A percentile compares a stretch with the other conserved stretches of the same genome.
These are phyloP conservation scores for Mastomys coucha DNA, from an alignment of 2,113 vertebrate species.

Conservation along the genomic window DNA sequence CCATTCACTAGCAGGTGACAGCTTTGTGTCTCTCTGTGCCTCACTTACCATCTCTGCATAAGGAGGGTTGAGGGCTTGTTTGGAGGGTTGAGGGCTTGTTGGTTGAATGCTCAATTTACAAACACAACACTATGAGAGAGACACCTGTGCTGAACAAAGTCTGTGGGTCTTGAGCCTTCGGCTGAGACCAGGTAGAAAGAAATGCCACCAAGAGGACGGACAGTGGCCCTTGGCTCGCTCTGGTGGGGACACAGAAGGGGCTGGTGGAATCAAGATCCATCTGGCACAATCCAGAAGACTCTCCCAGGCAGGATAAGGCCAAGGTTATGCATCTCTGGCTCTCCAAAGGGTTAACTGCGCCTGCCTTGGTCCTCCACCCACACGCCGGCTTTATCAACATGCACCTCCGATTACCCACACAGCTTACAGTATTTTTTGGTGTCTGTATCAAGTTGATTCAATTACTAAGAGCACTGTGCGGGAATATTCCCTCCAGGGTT, in stretches of 20 bases:
- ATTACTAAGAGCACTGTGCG: constrained; percentile 91
- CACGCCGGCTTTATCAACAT: constrained; percentile 85
- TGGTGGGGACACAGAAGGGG: neutral
- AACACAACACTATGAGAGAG: rapidly evolving
- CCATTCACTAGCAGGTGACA: rapidly evolving
- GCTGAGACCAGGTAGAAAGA: neutral
- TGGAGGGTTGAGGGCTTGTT: neutral
- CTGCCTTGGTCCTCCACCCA: constrained; percentile 80
- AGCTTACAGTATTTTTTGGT: constrained; percentile 89
- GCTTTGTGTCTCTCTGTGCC: neutral
- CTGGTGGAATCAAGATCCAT: neutral
- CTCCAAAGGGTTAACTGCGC: constrained; percentile 71
- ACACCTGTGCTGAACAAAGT: rapidly evolving
- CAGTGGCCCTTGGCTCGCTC: neutral
- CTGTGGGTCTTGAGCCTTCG: neutral
- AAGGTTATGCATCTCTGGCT: rapidly evolving
- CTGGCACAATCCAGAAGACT: neutral
- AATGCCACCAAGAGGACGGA: rapidly evolving
- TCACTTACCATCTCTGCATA: neutral
- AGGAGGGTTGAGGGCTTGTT: neutral
- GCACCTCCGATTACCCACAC: constrained; percentile 91
- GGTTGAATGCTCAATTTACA: too few relatives aligned
- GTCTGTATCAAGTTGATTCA: constrained; percentile 93
- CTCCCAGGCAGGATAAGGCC: too few relatives aligned
- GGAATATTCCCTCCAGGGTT: constrained; percentile 89